Evolutionary conservation across 2,797 vertebrate species (phyloP).

Genomic region (Diglossa cyanea): DNA sequence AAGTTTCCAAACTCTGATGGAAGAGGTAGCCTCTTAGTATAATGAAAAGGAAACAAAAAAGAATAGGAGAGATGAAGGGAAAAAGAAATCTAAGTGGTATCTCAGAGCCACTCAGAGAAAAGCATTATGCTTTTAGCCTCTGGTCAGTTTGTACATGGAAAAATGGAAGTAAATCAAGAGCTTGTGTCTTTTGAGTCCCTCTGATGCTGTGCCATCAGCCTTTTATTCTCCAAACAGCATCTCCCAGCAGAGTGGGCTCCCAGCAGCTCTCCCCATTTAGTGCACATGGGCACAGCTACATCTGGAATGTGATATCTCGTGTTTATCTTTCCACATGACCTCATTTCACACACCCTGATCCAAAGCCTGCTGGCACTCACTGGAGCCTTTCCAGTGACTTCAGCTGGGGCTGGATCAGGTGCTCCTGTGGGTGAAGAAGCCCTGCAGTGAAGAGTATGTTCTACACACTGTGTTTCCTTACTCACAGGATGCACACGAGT

Average conservation of each 20-base stretch:
- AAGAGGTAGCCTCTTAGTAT: not conserved
- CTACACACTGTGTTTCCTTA: not conserved
- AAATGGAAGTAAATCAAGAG: not conserved
- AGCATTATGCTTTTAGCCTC: not conserved
- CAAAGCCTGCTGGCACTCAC: not conserved
- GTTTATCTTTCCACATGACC: not conserved
- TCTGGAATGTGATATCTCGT: fast-evolving
- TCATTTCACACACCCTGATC: not conserved
- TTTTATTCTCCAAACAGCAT: not conserved
- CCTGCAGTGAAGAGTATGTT: not conserved
- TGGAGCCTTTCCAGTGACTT: not conserved
- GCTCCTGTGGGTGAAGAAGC: not conserved
- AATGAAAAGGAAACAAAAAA: not conserved
- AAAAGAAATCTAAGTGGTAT: not conserved
- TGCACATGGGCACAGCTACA: not conserved
- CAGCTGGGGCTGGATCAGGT: not conserved
- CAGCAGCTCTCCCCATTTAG: not conserved
- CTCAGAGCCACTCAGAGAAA: not conserved
- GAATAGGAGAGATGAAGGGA: not conserved
- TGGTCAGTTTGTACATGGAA: not conserved
- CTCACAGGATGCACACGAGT: not conserved
- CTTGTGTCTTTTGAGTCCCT: not conserved
- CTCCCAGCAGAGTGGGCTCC: not conserved
- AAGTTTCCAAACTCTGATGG: not conserved
- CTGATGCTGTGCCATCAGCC: not conserved